These are phyloP conservation scores for Montifringilla adamsi DNA, from an alignment of 2,113 vertebrate genomes.

Conservation along the genomic window DNA sequence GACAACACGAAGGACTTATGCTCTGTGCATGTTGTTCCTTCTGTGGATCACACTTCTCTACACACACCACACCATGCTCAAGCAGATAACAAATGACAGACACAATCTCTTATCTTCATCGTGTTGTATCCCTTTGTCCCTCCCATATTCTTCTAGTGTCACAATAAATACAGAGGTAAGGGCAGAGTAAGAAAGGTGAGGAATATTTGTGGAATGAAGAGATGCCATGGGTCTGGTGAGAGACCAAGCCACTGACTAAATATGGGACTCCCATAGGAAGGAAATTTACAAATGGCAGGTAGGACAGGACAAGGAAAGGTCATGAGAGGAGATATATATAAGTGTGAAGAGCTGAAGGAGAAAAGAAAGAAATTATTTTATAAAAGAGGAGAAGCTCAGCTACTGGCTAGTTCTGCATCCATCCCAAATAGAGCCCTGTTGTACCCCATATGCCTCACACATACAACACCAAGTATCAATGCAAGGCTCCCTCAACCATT, in stretches of 20 bases:
- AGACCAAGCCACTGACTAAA: background rate
- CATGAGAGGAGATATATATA: background rate
- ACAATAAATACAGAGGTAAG: background rate
- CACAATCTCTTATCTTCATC: background rate
- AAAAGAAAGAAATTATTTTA: background rate
- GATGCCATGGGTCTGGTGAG: background rate
- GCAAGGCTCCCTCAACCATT: background rate
- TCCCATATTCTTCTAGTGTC: background rate
- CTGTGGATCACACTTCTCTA: background rate
- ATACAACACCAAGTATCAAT: background rate
- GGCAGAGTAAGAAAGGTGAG: background rate
- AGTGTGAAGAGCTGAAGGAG: background rate
- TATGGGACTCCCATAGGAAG: accelerated
- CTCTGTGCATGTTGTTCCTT: background rate
- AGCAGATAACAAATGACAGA: background rate
- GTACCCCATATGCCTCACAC: background rate
- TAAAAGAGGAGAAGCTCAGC: background rate
- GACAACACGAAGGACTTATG: background rate
- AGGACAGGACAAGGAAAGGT: background rate
- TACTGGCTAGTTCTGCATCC: background rate
- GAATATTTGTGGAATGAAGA: background rate
- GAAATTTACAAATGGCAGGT: background rate
- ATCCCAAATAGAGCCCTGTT: background rate
- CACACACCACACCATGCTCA: background rate
- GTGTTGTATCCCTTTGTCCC: background rate